Evolutionary conservation across 2,888 invertebrate genomes (phyloP).

Genomic region (Schizotus pectinicornis): DNA sequence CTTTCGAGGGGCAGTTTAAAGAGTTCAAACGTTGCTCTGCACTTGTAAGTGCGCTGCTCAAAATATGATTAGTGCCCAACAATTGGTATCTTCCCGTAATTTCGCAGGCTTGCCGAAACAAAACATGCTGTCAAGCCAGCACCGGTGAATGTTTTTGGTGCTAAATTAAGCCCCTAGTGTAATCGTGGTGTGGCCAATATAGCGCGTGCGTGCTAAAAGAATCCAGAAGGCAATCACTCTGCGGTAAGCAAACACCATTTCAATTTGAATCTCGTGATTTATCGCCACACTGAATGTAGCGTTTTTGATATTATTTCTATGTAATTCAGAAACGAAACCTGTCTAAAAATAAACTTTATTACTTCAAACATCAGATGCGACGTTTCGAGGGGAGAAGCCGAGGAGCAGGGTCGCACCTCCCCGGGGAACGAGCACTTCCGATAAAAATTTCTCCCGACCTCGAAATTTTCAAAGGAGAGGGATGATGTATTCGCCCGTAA

Average conservation of each 20-base stretch:
- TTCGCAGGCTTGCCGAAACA: no score
- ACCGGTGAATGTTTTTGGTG: no score
- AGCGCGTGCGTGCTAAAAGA: neutral
- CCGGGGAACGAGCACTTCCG: neutral
- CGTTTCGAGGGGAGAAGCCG: no score
- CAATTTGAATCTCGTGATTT: conserved; percentile 16
- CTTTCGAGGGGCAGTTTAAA: no score
- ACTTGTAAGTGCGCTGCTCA: no score
- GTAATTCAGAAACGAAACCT: conserved; percentile 13
- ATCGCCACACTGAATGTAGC: neutral
- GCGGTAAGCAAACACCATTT: conserved; percentile 6
- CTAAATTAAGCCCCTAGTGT: no score
- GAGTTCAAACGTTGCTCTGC: no score
- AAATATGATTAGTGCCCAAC: no score
- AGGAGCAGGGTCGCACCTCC: no score
- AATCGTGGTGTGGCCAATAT: no score
- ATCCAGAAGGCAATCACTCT: neutral
- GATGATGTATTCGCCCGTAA: neutral
- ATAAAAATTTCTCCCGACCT: neutral
- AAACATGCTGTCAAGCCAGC: no score
- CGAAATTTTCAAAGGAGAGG: neutral
- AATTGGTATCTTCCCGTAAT: no score
- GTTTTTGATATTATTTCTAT: conserved; percentile 16
- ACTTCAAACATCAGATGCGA: neutral
- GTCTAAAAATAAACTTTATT: conserved; percentile 15